Conservation (phyloP, 2,888 invertebrate species). For the Chelonus formosanus region DNA sequence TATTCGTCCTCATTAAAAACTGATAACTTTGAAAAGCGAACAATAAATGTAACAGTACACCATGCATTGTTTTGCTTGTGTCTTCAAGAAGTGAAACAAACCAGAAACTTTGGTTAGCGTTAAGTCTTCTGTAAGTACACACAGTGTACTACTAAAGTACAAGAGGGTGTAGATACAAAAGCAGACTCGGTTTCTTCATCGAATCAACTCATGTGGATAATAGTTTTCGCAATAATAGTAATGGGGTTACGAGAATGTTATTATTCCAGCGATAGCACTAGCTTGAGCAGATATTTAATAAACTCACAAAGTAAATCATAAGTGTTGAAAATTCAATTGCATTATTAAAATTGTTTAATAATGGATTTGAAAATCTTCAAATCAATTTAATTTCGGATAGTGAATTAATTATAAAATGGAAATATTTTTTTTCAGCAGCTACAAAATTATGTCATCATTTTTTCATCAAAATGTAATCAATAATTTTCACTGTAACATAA, state of each 20-base stretch:
- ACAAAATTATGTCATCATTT: too few relatives aligned
- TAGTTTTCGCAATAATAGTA: constrained; percentile 17
- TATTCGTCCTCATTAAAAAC: background rate
- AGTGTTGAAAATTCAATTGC: too few relatives aligned
- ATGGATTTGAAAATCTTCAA: too few relatives aligned
- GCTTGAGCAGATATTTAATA: too few relatives aligned
- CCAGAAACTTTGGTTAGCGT: constrained; percentile 5
- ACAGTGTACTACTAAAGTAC: background rate
- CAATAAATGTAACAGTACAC: constrained; percentile 6
- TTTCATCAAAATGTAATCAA: too few relatives aligned
- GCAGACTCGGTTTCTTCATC: background rate
- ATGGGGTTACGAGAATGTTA: constrained; percentile 15
- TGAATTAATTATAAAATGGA: too few relatives aligned
- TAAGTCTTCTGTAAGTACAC: constrained; percentile 10
- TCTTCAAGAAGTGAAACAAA: constrained; percentile 1
- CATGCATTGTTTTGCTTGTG: background rate
- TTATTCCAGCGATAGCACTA: background rate
- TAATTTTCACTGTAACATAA: too few relatives aligned
- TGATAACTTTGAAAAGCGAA: constrained; percentile 1
- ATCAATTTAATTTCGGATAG: too few relatives aligned
- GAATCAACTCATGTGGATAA: constrained; percentile 17
- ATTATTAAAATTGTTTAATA: too few relatives aligned
- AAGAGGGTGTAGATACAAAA: background rate
- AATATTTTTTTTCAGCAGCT: too few relatives aligned
- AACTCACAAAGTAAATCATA: too few relatives aligned